Base-by-base conservation (phyloP, 2,797 vertebrate genomes). In the Notoglanidium macrostoma region DNA sequence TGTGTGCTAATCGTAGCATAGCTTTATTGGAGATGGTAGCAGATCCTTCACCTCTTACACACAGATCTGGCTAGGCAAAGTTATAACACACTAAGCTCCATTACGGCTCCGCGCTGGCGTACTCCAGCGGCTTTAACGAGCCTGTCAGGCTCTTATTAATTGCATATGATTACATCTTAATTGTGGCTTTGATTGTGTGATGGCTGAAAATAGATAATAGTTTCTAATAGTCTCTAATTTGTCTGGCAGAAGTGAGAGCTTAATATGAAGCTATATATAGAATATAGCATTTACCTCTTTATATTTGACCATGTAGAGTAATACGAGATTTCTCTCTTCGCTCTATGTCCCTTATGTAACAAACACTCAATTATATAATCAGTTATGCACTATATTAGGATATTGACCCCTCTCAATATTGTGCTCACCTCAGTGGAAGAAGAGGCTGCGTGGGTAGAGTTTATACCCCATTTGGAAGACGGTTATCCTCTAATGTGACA, bases 181-280 rank as follows among this genome's bases (percentile, higher is more conserved):
- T 86, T 86, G 21, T 44, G 67, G 83, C 86, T 87, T 80, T 65
- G 79, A 46, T 67, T 67, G 57, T 87, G 83, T 83, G 87, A 88
- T 84, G 87, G 68, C 55, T 83, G 29, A 32, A 80, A 87, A 79
- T 84, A 87, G 26, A 77, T 65, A 9, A 82, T 46, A 44, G 55
- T 61, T 21, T 44, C 57, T 80, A 44, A 65, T 63, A 65, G 59
- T 5, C 59, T 65, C 79, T 63, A 49, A 65, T 82, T 49, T 49
- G 26, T 82, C 59, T 46, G 79, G 40, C 54, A 40, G 51, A 78
- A 3, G 29, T 19, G 26, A 76, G 46, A 17, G 8, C 17, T 78
- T 78, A 78, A 78, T 78, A 55, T 11, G 29, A 78, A 54, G 6
- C 40, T 40, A 40, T 40, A 3, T 40, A 40, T 40, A 40, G 40